A percentile compares a stretch with the other conserved stretches of the same genome.
phyloP scores from a whole-genome alignment of 2,888 invertebrate species.

The Anticlea derivata region DNA sequence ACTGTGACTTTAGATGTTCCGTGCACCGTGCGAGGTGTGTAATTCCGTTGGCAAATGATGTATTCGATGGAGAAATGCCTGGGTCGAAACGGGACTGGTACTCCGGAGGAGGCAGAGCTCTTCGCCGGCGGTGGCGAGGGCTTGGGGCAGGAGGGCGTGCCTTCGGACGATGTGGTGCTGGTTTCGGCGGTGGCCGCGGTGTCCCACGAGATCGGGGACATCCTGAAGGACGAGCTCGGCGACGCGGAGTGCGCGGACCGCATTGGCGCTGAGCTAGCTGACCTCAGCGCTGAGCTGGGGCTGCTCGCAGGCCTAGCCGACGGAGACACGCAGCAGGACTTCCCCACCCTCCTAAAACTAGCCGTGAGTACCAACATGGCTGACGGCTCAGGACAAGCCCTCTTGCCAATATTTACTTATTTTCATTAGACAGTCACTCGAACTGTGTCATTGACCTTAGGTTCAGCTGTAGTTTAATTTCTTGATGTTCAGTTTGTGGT shows the following conservation, averaged over 20 bases:
- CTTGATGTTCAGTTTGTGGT: not conserved
- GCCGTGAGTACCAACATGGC: conserved; percentile 73
- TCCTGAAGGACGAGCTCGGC: conserved; percentile 74
- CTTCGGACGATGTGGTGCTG: conserved; percentile 64
- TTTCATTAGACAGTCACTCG: conserved; percentile 11
- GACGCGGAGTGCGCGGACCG: conserved; percentile 72
- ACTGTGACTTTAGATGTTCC: conserved; percentile 78
- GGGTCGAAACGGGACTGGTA: conserved; percentile 63
- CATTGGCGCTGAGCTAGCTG: conserved; percentile 73
- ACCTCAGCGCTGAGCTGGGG: conserved; percentile 73
- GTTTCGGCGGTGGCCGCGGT: conserved; percentile 71
- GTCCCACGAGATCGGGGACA: conserved; percentile 77
- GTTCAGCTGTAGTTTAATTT: not conserved
- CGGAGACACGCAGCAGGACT: conserved; percentile 67
- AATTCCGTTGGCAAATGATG: conserved; percentile 75
- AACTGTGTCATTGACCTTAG: conserved; percentile 41
- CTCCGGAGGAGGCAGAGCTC: conserved; percentile 59
- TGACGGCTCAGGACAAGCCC: conserved; percentile 35
- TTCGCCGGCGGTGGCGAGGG: conserved; percentile 62
- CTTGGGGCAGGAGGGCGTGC: conserved; percentile 59
- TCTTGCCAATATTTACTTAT: conserved; percentile 35
- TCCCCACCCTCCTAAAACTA: conserved; percentile 73
- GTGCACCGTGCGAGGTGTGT: conserved; percentile 66
- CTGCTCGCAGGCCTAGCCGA: conserved; percentile 74
- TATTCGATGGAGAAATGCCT: conserved; percentile 79